Evolutionary conservation across 2,113 vertebrate genomes (phyloP), one percentile per base, ranked within the genome.

Genomic region (Oreotrochilus melanogaster): DNA sequence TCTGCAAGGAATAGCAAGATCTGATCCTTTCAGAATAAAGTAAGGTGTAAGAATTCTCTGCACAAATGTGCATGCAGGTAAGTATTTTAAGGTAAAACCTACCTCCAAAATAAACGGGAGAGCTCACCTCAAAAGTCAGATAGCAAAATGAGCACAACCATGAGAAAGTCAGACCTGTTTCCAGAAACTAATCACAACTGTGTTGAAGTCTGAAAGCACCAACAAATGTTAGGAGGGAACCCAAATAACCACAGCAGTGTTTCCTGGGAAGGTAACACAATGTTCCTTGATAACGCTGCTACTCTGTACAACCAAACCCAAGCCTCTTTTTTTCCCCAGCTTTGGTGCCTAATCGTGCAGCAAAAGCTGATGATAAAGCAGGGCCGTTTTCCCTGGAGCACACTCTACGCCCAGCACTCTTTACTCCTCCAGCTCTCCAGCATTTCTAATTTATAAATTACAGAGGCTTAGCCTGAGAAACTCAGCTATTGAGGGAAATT

Each of bases 401-500:
- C 9, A 3, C 54, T 58, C 50, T 30, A 65, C 1, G 14, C 72
- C 33, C 25, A 33, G 28, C 58, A 58, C 47, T 78, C 45, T 61
- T 39, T 61, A 33, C 50, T 96, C 47, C 67, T 86, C 61, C 2
- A 2, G 43, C 76, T 84, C 23, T 33, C 88, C 83, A 60, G 70
- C 60, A 60, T 43, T 92, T 71, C 91, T 86, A n/a, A 84, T 81
- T 93, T 94, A 81, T 87, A 88, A 93, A 92, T 93, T 92, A 90
- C 56, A 88, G 64, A 90, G 51, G 28, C 80, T 92, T 80, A 94
- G 79, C 28, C 51, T 74, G 75, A 80, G 91, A 90, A 94, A 76
- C 64, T 78, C 75, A 64, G 75, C 60, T 70, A 3, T 9, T 74
- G 56, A 94, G 48, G 75, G 86, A 95, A 96, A 94, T 56, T 74